Evolutionary conservation across 2,888 invertebrate genomes (phyloP).

Genomic region (Cepaea hortensis): DNA sequence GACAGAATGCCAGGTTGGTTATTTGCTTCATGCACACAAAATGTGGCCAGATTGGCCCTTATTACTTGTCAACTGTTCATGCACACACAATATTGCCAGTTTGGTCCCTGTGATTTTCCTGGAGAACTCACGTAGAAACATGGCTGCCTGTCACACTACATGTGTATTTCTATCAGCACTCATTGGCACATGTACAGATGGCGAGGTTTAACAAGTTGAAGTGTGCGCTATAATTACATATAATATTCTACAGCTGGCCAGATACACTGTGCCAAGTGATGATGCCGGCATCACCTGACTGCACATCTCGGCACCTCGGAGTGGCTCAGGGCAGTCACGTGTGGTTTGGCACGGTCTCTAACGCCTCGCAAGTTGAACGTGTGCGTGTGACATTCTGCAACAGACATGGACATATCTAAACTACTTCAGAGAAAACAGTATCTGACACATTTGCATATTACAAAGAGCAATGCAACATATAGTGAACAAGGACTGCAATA

Average conservation of each 20-base stretch:
- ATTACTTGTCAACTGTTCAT: neutral
- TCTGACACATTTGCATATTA: too few relatives aligned
- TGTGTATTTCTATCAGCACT: too few relatives aligned
- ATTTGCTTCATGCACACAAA: too few relatives aligned
- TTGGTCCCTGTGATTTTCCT: neutral
- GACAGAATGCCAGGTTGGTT: too few relatives aligned
- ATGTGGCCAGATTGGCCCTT: too few relatives aligned
- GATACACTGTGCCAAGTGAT: too few relatives aligned
- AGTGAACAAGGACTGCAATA: too few relatives aligned
- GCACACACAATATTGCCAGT: neutral
- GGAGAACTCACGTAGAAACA: too few relatives aligned
- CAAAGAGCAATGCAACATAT: too few relatives aligned
- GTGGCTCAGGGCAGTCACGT: slow-evolving; percentile 13
- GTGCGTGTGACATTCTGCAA: slow-evolving; percentile 55
- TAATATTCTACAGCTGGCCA: neutral
- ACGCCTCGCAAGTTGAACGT: slow-evolving; percentile 57
- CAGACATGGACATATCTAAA: neutral
- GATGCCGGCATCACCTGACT: neutral
- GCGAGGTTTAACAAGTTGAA: neutral
- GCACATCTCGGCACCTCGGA: neutral
- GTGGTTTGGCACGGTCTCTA: slow-evolving; percentile 60
- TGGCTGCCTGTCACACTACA: too few relatives aligned
- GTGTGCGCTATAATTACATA: neutral
- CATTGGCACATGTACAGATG: neutral
- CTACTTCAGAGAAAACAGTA: too few relatives aligned